Base-by-base conservation (phyloP, 2,113 vertebrate genomes). In the Euleptes europaea region DNA sequence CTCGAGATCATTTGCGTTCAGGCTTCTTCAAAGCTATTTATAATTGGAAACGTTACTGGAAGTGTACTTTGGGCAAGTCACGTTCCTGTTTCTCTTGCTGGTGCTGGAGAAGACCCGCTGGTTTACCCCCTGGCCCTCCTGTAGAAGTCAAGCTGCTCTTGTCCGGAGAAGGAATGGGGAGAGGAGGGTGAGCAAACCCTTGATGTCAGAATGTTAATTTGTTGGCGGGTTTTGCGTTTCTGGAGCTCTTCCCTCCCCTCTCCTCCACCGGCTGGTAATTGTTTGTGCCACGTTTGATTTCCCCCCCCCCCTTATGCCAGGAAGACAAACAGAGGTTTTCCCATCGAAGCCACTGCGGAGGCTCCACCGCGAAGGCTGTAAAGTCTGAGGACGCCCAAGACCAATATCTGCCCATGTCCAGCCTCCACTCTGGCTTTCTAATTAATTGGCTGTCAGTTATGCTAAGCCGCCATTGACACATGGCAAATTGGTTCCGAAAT, bases 391-490 rank as follows among this genome's bases (percentile, higher is more conserved):
- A 93, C 95, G 93, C 87, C 75, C 70, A 82, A 95, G 94, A 96
- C 94, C 92, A 92, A 91, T n/a, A n/a, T 94, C 91, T 89, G 89
- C 91, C 47, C 3, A 11, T 90, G 94, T 90, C 95, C 93, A 91
- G 87, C 90, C 84, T 90, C 89, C 92, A 89, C 84, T 94, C 94
- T 91, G 57, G 85, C 90, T 90, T 83, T 84, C 74, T 95, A 96
- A 96, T 97, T 97, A 96, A 96, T 97, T 95, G 95, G 94, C 95
- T 96, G 95, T 95, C 96, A 96, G 94, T 91, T 92, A 89, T 89
- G 88, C 93, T 96, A 90, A 95, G 92, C 71, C 78, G 92, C 91
- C 65, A 54, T 38, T 77, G 91, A 94, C 66, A 57, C 84, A 40
- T 63, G 78, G 93, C 88, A 96, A 94, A 96, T 93, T 92, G 94